A percentile compares a stretch with the other conserved stretches of the same genome.
Evolutionary conservation across 2,113 vertebrate species (phyloP).

Genomic region (Syngnathus typhle): DNA sequence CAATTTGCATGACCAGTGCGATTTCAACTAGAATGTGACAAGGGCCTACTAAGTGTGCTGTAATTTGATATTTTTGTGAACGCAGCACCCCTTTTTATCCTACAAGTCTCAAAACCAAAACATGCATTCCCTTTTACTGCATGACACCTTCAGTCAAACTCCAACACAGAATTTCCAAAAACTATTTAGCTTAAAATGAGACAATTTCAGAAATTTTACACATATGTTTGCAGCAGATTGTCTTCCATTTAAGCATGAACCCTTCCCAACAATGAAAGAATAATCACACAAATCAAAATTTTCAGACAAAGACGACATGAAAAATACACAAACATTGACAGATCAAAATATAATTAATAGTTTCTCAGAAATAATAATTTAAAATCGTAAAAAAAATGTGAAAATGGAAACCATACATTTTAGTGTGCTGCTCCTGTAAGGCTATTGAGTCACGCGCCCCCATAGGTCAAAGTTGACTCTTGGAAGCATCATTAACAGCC

Average conservation of each 20-base stretch:
- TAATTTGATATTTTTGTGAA: not conserved
- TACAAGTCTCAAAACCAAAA: slow-evolving; percentile 1
- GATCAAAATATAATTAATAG: slow-evolving; percentile 54
- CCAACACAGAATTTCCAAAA: not conserved
- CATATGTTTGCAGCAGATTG: slow-evolving; percentile 25
- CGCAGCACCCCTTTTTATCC: slow-evolving; percentile 23
- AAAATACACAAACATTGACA: slow-evolving; percentile 20
- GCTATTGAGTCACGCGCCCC: slow-evolving; percentile 51
- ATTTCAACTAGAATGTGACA: not conserved
- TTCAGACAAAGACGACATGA: slow-evolving; percentile 20
- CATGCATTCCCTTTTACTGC: not conserved
- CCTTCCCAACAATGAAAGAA: slow-evolving; percentile 9
- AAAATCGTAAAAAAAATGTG: slow-evolving; percentile 36
- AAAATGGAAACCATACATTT: slow-evolving; percentile 49
- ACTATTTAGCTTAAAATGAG: not conserved
- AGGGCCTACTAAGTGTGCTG: not conserved
- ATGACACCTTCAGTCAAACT: not conserved
- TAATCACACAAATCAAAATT: slow-evolving; percentile 29
- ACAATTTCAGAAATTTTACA: not conserved
- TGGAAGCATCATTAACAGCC: slow-evolving; percentile 61
- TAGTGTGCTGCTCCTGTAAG: slow-evolving; percentile 39
- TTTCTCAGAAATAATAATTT: slow-evolving; percentile 56
- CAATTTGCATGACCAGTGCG: not conserved
- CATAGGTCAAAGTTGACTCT: slow-evolving; percentile 24
- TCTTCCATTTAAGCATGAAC: slow-evolving; percentile 11